Evolutionary conservation across 2,888 invertebrate genomes (phyloP).

Genomic region (Chydorus sphaericus): DNA sequence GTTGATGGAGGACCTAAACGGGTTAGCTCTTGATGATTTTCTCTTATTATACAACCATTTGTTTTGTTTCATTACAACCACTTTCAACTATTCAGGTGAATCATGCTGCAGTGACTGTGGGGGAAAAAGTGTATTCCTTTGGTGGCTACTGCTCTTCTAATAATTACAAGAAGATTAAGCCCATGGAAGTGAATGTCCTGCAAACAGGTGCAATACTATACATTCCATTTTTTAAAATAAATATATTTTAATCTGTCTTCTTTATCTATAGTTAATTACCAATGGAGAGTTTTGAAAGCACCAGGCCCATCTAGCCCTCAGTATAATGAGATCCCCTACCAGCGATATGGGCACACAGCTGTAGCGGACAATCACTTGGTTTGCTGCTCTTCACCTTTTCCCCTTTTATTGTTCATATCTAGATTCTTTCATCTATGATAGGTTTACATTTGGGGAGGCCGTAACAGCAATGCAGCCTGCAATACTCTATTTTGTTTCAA

Average conservation of each 20-base stretch:
- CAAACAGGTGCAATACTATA: slow-evolving; percentile 45
- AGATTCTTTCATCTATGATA: slow-evolving; percentile 24
- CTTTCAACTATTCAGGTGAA: slow-evolving; percentile 57
- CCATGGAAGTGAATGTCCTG: slow-evolving; percentile 74
- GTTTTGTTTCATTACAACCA: too few relatives aligned
- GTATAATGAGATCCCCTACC: slow-evolving; percentile 48
- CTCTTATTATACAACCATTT: background rate
- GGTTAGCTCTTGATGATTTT: background rate
- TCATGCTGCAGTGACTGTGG: slow-evolving; percentile 74
- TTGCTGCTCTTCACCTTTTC: background rate
- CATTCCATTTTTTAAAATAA: background rate
- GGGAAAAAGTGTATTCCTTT: slow-evolving; percentile 69
- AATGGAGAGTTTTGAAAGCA: slow-evolving; percentile 33
- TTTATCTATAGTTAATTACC: slow-evolving; percentile 29
- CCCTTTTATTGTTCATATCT: background rate
- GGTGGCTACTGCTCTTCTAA: slow-evolving; percentile 83
- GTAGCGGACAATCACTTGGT: slow-evolving; percentile 51
- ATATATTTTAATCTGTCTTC: background rate
- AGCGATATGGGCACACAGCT: slow-evolving; percentile 81
- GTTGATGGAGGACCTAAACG: slow-evolving; percentile 80
- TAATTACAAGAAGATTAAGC: slow-evolving; percentile 53
- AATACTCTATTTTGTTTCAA: slow-evolving; percentile 68
- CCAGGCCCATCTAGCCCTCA: slow-evolving; percentile 35
- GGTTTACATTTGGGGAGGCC: slow-evolving; percentile 81
- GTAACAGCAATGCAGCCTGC: slow-evolving; percentile 71